These are phyloP conservation scores for Turritopsis rubra DNA, from an alignment of 30 jellyfish, hydroid and myxozoan genomes.

Conservation along the genomic window DNA sequence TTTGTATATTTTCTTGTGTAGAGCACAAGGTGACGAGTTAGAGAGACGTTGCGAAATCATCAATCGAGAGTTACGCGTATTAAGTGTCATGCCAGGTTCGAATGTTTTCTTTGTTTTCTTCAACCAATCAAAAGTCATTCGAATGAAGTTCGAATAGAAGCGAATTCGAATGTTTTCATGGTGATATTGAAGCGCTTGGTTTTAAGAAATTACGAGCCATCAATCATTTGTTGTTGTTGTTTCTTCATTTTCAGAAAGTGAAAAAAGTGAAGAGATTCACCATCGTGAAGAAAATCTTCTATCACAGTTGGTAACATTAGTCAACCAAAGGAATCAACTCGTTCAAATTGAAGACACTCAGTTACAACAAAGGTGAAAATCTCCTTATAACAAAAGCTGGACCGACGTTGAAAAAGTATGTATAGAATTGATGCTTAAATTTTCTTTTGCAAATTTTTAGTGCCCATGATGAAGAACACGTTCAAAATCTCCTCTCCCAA, in stretches of 20 bases:
- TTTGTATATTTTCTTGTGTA: conserved; percentile 20
- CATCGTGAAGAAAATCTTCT: conserved; percentile 66
- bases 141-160: too few species aligned
- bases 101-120: not conserved
- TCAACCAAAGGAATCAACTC: conserved; percentile 87
- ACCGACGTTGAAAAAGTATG: too few species aligned
- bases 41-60: conserved; percentile 86
- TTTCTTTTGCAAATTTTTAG: conserved; percentile 26
- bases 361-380: conserved; percentile 73
- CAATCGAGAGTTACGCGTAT: conserved; percentile 77
- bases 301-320: conserved; percentile 80
- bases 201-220: not conserved
- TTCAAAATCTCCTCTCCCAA: conserved; percentile 55
- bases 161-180: too few species aligned
- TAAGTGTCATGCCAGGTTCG: conserved; percentile 66
- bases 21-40: conserved; percentile 95
- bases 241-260: conserved; percentile 46
- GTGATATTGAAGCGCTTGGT: not conserved
- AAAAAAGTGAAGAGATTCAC: conserved; percentile 65
- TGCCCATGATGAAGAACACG: conserved; percentile 97
- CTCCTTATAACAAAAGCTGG: too few species aligned
- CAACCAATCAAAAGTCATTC: not conserved
- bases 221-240: not conserved
- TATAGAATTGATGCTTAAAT: too few species aligned
- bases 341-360: conserved; percentile 98